Evolutionary conservation across 1,140 invertebrate genomes (phyloP).

Genomic region (Gonatopus flavifemur): DNA sequence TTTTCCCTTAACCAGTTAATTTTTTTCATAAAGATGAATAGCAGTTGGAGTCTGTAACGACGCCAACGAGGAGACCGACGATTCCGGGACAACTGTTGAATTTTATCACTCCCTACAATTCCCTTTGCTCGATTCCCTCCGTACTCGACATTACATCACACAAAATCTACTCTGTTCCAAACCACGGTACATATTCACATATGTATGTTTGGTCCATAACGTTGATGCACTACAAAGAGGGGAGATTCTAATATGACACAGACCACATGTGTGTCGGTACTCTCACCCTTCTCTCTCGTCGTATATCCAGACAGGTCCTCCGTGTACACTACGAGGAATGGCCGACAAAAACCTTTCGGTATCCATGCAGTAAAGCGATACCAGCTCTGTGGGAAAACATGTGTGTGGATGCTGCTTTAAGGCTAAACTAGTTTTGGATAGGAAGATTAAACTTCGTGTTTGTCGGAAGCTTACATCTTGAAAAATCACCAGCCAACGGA

Average conservation of each 20-base stretch:
- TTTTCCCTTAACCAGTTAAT: too few relatives aligned
- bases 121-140: conserved; percentile 20
- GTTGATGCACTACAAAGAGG: conserved; percentile 19
- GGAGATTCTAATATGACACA: conserved; percentile 26
- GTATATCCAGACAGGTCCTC: neutral
- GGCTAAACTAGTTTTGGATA: neutral
- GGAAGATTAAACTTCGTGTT: neutral
- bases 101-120: conserved; percentile 39
- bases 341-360: conserved; percentile 25
- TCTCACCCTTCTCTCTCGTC: conserved; percentile 14
- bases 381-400: conserved; percentile 40
- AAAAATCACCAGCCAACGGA: too few relatives aligned
- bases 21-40: too few relatives aligned
- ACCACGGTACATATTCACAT: conserved; percentile 13
- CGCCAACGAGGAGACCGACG: conserved; percentile 26
- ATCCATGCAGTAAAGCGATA: conserved; percentile 33
- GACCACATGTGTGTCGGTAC: conserved; percentile 28
- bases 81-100: conserved; percentile 49
- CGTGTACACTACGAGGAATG: conserved; percentile 19
- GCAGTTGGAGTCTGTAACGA: too few relatives aligned
- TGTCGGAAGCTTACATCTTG: too few relatives aligned
- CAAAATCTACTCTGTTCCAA: conserved; percentile 23
- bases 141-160: conserved; percentile 17
- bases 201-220: conserved; percentile 10
- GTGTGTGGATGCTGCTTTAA: conserved; percentile 22